These are phyloP conservation scores for Cavia porcellus DNA, from an alignment of 2,113 vertebrate genomes.

Conservation along the genomic window DNA sequence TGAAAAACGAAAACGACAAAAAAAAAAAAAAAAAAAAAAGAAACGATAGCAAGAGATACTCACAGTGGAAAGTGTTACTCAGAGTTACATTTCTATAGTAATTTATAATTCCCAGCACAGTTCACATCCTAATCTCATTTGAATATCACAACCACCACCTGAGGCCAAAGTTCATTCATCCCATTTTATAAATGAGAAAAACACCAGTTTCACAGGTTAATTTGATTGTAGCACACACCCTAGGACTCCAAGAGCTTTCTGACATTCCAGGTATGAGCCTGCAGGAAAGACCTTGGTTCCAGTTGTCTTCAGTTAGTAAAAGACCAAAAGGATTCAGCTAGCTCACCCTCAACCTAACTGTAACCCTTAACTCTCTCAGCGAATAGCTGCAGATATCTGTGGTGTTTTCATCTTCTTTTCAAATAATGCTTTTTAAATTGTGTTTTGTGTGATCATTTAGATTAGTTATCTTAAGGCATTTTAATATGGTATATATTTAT, in stretches of 20 bases:
- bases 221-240: background rate
- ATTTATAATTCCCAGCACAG: background rate
- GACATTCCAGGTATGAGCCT: background rate
- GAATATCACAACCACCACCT: background rate
- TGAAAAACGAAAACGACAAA: too few relatives aligned
- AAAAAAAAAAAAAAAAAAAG: background rate
- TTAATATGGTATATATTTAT: background rate
- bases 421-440: constrained; percentile 19
- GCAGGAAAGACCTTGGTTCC: background rate
- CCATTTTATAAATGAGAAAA: constrained; percentile 40
- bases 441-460: background rate
- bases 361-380: background rate
- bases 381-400: background rate
- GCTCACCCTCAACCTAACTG: background rate
- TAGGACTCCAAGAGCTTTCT: background rate
- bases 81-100: background rate
- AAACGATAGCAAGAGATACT: background rate
- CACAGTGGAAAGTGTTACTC: too few relatives aligned
- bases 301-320: background rate
- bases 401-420: background rate
- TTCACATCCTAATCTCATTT: background rate
- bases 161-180: background rate
- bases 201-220: background rate
- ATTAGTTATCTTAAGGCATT: constrained; percentile 54
- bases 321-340: background rate